Percentiles rank a stretch among this genome's conserved stretches.
Conservation (phyloP, 2,888 invertebrate genomes). For the Diplazon laetatorius region DNA sequence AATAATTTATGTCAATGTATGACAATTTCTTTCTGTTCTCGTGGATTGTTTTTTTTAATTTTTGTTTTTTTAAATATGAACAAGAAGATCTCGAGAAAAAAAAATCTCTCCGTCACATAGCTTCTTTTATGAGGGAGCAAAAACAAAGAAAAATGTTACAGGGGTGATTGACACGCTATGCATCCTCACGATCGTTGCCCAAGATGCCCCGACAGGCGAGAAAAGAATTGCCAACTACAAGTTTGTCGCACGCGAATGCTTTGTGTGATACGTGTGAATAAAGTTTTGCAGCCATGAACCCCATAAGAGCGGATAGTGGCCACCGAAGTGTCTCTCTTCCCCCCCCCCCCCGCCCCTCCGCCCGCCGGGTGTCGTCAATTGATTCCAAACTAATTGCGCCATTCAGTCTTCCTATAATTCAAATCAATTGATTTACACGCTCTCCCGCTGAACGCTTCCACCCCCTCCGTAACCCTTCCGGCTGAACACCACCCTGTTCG, state of each 20-base stretch:
- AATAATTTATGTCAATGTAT: no score
- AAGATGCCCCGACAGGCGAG: not conserved
- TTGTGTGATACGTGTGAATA: constrained; percentile 1
- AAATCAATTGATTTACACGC: constrained; percentile 77
- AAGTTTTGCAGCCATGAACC: constrained; percentile 21
- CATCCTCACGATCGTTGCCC: not conserved
- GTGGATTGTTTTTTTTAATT: no score
- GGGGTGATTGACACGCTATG: not conserved
- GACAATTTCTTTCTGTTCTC: no score
- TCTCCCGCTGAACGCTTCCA: constrained; percentile 55
- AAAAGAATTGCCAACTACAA: not conserved
- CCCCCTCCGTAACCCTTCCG: constrained; percentile 21
- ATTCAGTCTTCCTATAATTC: constrained; percentile 75
- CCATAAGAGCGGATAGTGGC: constrained; percentile 20
- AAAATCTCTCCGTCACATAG: no score
- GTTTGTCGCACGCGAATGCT: not conserved
- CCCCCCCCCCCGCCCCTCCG: not conserved
- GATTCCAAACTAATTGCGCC: constrained; percentile 78
- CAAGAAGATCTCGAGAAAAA: no score
- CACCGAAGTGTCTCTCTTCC: no score
- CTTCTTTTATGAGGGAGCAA: no score
- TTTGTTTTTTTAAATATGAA: no score
- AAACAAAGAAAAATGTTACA: no score
- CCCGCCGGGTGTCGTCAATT: constrained; percentile 73
- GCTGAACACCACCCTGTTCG: constrained; percentile 63